Evolutionary conservation across 2,113 vertebrate species (phyloP).

Genomic region (Carassius gibelio): DNA sequence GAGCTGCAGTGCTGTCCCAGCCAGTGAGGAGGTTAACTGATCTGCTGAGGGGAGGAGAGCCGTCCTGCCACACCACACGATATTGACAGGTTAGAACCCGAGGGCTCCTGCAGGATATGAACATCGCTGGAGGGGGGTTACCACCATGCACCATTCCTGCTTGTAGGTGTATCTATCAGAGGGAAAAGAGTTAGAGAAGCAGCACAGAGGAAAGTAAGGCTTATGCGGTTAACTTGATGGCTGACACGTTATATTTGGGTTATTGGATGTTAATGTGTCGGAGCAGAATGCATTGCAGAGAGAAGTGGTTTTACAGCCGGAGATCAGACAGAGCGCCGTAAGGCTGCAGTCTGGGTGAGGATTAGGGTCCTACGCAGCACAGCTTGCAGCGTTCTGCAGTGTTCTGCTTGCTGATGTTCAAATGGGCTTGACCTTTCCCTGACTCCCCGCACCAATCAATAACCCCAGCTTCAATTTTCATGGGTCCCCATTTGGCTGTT

Average conservation of each 20-base stretch:
- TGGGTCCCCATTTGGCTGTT: conserved; percentile 44
- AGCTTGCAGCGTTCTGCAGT: conserved; percentile 19
- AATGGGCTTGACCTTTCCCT: conserved; percentile 53
- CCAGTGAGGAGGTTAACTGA: conserved; percentile 76
- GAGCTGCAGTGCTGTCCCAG: conserved; percentile 65
- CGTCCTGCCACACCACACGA: conserved; percentile 64
- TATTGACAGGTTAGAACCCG: conserved; percentile 85
- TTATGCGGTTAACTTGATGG: conserved; percentile 38
- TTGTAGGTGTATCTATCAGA: conserved; percentile 39
- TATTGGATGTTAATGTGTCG: conserved; percentile 25
- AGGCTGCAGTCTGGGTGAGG: conserved; percentile 42
- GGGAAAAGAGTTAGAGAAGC: conserved; percentile 39
- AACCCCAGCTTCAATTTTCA: conserved; percentile 59
- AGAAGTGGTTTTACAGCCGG: conserved; percentile 4
- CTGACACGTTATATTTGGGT: conserved; percentile 40
- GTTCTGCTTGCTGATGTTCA: conserved; percentile 44
- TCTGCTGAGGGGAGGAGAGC: conserved; percentile 64
- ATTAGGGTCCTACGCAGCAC: conserved; percentile 5
- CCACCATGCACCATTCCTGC: conserved; percentile 71
- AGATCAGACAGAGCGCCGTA: conserved; percentile 31
- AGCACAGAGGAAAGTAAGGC: conserved; percentile 12
- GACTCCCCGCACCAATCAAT: conserved; percentile 57
- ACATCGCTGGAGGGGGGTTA: conserved; percentile 80
- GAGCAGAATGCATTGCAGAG: conserved; percentile 1
- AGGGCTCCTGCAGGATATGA: conserved; percentile 85